Conservation (phyloP, 2,888 invertebrate genomes). For the Zygogramma bicolorata region DNA sequence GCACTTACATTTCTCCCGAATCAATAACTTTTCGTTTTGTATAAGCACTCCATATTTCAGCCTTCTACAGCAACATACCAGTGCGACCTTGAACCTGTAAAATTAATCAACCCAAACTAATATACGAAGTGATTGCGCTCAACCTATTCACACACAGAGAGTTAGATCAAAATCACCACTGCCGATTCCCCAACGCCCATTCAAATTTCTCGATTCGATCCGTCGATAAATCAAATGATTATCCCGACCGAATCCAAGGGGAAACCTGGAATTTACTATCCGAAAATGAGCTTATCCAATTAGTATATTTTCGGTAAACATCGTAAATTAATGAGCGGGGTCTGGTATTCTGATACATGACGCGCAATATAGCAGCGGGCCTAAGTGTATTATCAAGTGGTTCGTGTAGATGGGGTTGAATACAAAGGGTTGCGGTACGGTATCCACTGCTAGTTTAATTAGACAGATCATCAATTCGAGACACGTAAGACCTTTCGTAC, state of each 20-base stretch:
- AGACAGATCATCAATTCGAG: constrained; percentile 55
- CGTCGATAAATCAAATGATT: constrained; percentile 34
- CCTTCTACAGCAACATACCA: background rate
- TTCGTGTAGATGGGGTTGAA: constrained; percentile 41
- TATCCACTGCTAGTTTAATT: constrained; percentile 52
- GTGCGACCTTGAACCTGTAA: background rate
- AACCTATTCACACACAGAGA: background rate
- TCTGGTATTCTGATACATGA: constrained; percentile 26
- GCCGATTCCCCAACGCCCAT: background rate
- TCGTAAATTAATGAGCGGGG: constrained; percentile 33
- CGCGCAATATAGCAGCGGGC: constrained; percentile 36
- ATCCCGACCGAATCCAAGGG: constrained; percentile 20
- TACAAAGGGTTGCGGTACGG: constrained; percentile 45
- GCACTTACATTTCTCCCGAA: no score
- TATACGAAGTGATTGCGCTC: background rate
- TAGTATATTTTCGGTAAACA: constrained; percentile 43
- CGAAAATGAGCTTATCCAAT: constrained; percentile 43
- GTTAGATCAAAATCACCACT: background rate
- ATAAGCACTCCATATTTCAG: background rate
- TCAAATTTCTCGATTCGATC: constrained; percentile 31
- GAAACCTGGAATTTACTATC: constrained; percentile 41
- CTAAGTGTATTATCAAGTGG: constrained; percentile 47
- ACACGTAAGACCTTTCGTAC: constrained; percentile 46
- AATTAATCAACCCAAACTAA: background rate
- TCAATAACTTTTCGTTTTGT: background rate